Percentiles rank a stretch among this genome's conserved stretches.
phyloP scores from a whole-genome alignment of 23 tunicate species.

The Botrylloides violaceus region DNA sequence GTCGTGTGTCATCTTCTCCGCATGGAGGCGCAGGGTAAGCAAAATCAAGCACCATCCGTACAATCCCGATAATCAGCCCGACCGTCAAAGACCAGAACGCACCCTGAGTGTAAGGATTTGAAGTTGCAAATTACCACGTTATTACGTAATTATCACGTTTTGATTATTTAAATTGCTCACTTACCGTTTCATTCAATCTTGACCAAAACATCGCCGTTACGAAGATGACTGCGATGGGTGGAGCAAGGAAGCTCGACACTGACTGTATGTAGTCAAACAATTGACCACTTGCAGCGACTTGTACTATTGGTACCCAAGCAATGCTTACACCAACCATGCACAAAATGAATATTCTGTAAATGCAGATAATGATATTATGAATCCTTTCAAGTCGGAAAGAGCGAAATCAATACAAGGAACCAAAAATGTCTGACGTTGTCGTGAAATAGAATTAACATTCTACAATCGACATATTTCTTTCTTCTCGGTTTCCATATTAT shows the following conservation, averaged over 20 bases:
- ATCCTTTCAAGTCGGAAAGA: too few relatives aligned
- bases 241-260: constrained; percentile 86
- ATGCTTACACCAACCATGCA: constrained; percentile 92
- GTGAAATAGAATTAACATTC: too few relatives aligned
- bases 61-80: constrained; percentile 61
- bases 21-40: constrained; percentile 65
- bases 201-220: constrained; percentile 90
- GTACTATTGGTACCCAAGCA: constrained; percentile 94
- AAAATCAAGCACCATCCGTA: constrained; percentile 88
- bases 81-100: constrained; percentile 84
- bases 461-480: not conserved
- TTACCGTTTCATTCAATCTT: constrained; percentile 86
- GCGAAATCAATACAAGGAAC: too few relatives aligned
- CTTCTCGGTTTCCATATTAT: too few relatives aligned
- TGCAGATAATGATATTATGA: not conserved
- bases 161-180: too few relatives aligned
- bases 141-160: too few relatives aligned
- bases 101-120: too few relatives aligned
- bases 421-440: too few relatives aligned
- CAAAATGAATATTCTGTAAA: constrained; percentile 65
- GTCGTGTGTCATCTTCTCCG: constrained; percentile 75
- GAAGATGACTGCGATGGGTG: constrained; percentile 87
- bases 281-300: constrained; percentile 77
- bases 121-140: too few relatives aligned
- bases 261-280: constrained; percentile 94